These are phyloP conservation scores for Coccyzus lansbergi DNA, from an alignment of 2,797 vertebrate species.

Conservation along the genomic window DNA sequence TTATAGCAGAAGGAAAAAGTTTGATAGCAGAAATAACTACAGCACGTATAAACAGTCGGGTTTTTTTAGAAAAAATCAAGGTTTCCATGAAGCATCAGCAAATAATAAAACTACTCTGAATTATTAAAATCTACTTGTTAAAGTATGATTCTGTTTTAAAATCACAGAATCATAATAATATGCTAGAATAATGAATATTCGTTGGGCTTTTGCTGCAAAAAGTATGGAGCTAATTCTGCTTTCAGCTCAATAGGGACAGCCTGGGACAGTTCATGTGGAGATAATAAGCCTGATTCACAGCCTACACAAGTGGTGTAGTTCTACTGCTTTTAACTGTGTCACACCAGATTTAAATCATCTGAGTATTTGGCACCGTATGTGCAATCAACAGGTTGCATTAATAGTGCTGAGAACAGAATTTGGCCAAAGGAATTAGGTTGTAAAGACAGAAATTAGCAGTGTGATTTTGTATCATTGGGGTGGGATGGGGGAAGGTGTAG, in stretches of 20 bases:
- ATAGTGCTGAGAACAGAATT: not conserved
- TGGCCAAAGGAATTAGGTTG: not conserved
- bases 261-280: not conserved
- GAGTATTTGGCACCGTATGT: not conserved
- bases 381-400: not conserved
- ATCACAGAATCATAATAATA: not conserved
- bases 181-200: not conserved
- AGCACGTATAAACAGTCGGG: not conserved
- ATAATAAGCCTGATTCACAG: constrained; percentile 12
- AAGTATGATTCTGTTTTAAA: not conserved
- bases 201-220: not conserved
- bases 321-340: not conserved
- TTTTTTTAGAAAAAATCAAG: not conserved
- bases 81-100: not conserved
- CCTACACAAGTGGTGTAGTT: not conserved
- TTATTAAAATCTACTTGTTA: not conserved
- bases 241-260: not conserved
- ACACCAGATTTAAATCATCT: not conserved
- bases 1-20: not conserved
- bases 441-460: not conserved
- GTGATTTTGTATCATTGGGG: not conserved
- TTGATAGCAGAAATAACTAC: not conserved
- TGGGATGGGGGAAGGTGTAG: not conserved
- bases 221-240: not conserved
- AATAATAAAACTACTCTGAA: not conserved